Percentiles rank a stretch among this genome's conserved stretches.
Conservation (phyloP, 2,113 vertebrate species). For the Brachypteracias leptosomus region DNA sequence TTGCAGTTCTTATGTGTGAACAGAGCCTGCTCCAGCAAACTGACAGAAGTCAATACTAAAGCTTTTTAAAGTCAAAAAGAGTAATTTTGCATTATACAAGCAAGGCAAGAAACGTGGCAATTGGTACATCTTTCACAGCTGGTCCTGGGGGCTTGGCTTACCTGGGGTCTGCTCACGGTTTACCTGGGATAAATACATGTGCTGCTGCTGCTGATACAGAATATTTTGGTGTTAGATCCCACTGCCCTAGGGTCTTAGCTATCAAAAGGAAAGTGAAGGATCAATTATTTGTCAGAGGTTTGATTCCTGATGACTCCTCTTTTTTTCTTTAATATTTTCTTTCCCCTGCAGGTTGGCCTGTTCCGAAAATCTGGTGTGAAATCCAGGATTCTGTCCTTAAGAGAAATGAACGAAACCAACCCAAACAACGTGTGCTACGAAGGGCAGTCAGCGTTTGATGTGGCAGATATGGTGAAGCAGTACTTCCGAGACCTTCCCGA, state of each 20-base stretch:
- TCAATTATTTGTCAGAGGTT: neutral
- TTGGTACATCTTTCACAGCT: neutral
- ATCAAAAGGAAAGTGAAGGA: neutral
- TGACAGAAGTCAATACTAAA: fast-evolving
- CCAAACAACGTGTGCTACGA: constrained; percentile 75
- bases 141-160: neutral
- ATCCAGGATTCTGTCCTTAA: constrained; percentile 84
- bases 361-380: constrained; percentile 89
- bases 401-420: constrained; percentile 83
- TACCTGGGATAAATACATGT: neutral
- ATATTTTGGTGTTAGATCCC: neutral
- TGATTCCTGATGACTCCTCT: neutral
- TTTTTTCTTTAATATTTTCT: neutral
- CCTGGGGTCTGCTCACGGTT: neutral
- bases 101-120: neutral
- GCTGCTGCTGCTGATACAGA: neutral
- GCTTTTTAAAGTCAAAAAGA: neutral
- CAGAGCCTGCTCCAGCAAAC: neutral
- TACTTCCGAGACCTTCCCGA: constrained; percentile 90
- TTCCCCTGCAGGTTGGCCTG: constrained; percentile 79
- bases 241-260: neutral
- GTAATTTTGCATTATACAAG: neutral
- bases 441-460: constrained; percentile 86
- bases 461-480: constrained; percentile 92
- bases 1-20: neutral